A percentile compares a stretch with the other conserved stretches of the same genome.
phyloP scores from a whole-genome alignment of 2,113 vertebrate species.

The Bucco capensis region DNA sequence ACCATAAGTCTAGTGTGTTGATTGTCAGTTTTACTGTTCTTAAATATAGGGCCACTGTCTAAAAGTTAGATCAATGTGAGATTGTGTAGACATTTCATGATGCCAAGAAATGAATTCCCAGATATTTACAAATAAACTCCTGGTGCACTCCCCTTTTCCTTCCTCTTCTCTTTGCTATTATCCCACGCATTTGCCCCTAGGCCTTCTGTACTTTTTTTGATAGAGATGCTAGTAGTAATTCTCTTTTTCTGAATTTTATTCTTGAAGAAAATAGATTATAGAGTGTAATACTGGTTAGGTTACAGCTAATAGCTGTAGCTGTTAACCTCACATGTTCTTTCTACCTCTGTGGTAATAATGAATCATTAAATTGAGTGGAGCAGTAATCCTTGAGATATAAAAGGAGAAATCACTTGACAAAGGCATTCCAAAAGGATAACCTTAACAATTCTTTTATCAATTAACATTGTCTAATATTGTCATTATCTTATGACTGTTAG shows the following conservation, averaged over 20 bases:
- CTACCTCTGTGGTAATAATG: conserved; percentile 12
- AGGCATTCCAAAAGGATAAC: neutral
- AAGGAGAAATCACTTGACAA: conserved; percentile 16
- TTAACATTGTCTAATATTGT: neutral
- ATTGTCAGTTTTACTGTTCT: conserved; percentile 18
- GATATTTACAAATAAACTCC: conserved; percentile 44
- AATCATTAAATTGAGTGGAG: neutral
- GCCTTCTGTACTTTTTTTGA: neutral
- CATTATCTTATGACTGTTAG: neutral
- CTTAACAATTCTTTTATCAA: neutral
- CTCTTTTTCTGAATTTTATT: neutral
- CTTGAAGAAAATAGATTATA: conserved; percentile 31
- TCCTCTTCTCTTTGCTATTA: conserved; percentile 11
- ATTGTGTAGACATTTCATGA: neutral
- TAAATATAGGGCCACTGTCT: neutral
- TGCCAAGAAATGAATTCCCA: conserved; percentile 10
- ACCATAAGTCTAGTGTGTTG: neutral
- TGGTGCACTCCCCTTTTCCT: neutral
- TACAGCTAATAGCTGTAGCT: neutral
- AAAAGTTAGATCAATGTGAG: neutral
- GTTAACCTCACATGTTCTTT: conserved; percentile 19
- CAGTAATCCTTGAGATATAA: conserved; percentile 5
- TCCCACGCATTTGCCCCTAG: neutral
- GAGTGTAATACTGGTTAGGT: neutral
- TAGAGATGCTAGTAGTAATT: neutral